Conservation (phyloP, 2,113 vertebrate genomes). For the Lepus timidus region DNA sequence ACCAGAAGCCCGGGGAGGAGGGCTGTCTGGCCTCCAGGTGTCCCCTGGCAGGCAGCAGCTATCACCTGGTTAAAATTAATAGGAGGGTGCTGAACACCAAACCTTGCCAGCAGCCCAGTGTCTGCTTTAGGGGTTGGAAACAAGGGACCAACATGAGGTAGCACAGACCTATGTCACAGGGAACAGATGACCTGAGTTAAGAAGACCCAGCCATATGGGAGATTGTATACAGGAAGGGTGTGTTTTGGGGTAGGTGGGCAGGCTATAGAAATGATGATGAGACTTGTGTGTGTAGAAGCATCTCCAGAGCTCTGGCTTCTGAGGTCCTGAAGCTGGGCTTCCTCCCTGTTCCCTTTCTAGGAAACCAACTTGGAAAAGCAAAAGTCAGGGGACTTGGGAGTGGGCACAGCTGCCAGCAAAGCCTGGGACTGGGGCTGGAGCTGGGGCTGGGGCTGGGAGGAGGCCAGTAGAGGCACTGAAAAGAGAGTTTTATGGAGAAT, state of each 20-base stretch:
- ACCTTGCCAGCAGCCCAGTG: neutral
- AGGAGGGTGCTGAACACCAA: neutral
- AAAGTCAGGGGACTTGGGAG: slow-evolving; percentile 31
- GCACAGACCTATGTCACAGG: neutral
- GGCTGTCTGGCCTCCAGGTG: no score
- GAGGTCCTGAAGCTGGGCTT: neutral
- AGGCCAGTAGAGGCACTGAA: slow-evolving; percentile 39
- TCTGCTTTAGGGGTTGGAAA: slow-evolving; percentile 16
- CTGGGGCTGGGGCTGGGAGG: neutral
- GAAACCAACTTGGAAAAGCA: slow-evolving; percentile 64
- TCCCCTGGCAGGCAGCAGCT: neutral
- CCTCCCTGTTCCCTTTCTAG: slow-evolving; percentile 69
- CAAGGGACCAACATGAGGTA: neutral
- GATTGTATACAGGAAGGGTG: neutral
- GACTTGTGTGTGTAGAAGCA: neutral
- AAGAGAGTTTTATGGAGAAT: slow-evolving; percentile 51
- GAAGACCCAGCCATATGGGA: neutral
- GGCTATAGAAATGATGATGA: neutral
- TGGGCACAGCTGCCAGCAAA: slow-evolving; percentile 59
- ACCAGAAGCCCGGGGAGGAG: neutral
- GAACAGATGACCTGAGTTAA: neutral
- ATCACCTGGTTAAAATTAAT: neutral
- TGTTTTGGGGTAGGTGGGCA: neutral
- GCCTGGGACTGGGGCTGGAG: neutral
- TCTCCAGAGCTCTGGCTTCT: neutral